These are phyloP conservation scores for Diphyllodes magnificus DNA, from an alignment of 2,113 vertebrate genomes.

Conservation along the genomic window DNA sequence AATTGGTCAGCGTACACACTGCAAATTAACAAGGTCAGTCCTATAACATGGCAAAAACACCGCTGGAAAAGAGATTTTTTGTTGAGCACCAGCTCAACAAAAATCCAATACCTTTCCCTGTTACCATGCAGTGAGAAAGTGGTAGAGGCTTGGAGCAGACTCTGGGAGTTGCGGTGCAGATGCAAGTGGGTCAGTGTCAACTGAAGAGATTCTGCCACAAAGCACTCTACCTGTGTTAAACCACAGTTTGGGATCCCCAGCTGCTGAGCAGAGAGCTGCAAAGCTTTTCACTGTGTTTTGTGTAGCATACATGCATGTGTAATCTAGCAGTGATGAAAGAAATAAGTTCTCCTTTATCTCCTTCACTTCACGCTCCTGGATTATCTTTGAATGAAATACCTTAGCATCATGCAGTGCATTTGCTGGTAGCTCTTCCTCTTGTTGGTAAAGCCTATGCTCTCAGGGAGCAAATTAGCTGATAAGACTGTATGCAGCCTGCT, in stretches of 20 bases:
- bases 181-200: neutral
- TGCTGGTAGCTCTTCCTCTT: neutral
- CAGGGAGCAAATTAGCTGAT: neutral
- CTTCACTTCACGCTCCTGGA: neutral
- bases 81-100: neutral
- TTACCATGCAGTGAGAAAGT: neutral
- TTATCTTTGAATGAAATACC: neutral
- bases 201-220: neutral
- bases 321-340: neutral
- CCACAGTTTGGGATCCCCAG: neutral
- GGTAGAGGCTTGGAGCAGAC: neutral
- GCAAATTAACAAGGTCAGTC: neutral
- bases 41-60: neutral
- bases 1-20: fast-evolving
- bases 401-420: neutral
- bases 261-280: neutral
- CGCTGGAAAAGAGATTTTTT: neutral
- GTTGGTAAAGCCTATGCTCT: neutral
- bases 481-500: neutral
- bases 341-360: neutral
- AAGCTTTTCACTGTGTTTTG: neutral
- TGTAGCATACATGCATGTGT: neutral
- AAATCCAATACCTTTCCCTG: neutral
- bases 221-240: neutral
- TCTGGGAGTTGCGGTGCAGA: neutral